These are phyloP conservation scores for Temnothorax longispinosus DNA, from an alignment of 1,140 invertebrate genomes.

Conservation along the genomic window DNA sequence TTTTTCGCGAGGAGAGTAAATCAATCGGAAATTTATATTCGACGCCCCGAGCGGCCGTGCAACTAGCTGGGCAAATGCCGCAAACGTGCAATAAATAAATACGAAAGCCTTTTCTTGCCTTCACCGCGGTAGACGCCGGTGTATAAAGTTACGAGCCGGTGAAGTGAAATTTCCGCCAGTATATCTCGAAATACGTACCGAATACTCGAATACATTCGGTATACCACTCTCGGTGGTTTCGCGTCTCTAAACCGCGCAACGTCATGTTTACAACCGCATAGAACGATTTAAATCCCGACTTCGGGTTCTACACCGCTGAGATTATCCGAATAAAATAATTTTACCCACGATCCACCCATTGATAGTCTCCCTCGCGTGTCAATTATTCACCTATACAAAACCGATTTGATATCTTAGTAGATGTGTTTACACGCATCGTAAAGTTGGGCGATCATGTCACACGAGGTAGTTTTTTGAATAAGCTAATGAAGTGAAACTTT, in stretches of 20 bases:
- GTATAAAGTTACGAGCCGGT: slow-evolving; percentile 24
- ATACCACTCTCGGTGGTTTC: not conserved
- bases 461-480: slow-evolving; percentile 1
- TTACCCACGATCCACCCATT: not conserved
- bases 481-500: not conserved
- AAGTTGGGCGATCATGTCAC: not conserved
- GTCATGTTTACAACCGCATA: slow-evolving; percentile 30
- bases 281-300: slow-evolving; percentile 14
- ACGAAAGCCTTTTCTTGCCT: slow-evolving; percentile 16
- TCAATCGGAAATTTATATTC: slow-evolving; percentile 39
- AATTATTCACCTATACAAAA: not conserved
- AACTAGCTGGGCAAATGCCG: slow-evolving; percentile 19
- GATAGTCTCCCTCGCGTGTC: not conserved
- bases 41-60: not conserved
- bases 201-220: not conserved
- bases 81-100: slow-evolving; percentile 38
- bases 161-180: slow-evolving; percentile 21
- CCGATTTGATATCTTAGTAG: not conserved
- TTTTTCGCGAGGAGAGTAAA: slow-evolving; percentile 22
- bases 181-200: slow-evolving; percentile 25
- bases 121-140: not conserved
- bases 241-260: slow-evolving; percentile 8
- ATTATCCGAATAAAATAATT: slow-evolving; percentile 45
- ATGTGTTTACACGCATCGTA: not conserved
- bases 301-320: not conserved